Conservation (phyloP, 1,140 invertebrate species). For the Eriosoma lanigerum region DNA sequence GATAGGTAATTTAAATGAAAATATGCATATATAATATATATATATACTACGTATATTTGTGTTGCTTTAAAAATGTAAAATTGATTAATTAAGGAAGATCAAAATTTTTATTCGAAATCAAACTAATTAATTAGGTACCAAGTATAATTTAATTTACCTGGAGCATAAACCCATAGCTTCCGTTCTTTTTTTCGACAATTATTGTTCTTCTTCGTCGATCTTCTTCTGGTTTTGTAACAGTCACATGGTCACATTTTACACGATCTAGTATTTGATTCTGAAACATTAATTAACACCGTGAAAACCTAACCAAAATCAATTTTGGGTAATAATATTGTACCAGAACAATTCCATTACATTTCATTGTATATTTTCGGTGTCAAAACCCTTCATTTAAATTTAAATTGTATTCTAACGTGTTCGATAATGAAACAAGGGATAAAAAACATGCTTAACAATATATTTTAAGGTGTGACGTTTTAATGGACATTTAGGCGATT, state of each 20-base stretch:
- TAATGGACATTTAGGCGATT: too few relatives aligned
- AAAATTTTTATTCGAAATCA: background rate
- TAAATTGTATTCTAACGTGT: too few relatives aligned
- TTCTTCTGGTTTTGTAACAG: slow-evolving; percentile 75
- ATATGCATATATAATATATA: too few relatives aligned
- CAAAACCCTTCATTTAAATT: background rate
- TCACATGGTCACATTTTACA: slow-evolving; percentile 76
- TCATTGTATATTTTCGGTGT: background rate
- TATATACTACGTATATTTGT: too few relatives aligned
- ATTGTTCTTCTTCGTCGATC: slow-evolving; percentile 82
- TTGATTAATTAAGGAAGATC: background rate
- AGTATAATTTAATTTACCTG: slow-evolving; percentile 65
- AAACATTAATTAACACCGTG: slow-evolving; percentile 54
- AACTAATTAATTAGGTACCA: background rate
- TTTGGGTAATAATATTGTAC: too few relatives aligned
- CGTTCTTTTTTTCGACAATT: slow-evolving; percentile 87
- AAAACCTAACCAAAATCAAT: too few relatives aligned
- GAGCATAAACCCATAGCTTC: slow-evolving; percentile 90
- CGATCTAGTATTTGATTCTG: slow-evolving; percentile 72
- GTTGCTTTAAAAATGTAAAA: background rate
- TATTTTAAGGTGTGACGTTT: too few relatives aligned
- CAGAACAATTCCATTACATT: too few relatives aligned
- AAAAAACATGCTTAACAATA: too few relatives aligned
- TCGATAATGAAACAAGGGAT: too few relatives aligned
- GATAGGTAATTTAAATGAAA: too few relatives aligned